Evolutionary conservation across 2,888 invertebrate genomes (phyloP).

Genomic region (Drosophila monieri): DNA sequence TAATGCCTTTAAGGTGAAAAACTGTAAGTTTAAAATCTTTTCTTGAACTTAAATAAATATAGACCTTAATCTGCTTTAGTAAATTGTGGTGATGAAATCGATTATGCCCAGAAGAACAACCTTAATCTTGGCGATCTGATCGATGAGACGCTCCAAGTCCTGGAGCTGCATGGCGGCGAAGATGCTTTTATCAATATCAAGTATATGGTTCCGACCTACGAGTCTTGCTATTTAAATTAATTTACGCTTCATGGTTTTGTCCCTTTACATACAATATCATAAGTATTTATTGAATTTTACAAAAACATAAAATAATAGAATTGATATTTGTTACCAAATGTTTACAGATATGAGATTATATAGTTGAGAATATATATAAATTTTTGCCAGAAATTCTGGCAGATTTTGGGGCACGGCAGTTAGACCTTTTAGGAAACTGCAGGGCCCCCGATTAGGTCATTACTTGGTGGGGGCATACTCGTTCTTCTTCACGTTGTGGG

Average conservation of each 20-base stretch:
- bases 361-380: slow-evolving; percentile 21
- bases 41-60: neutral
- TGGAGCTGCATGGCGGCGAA: slow-evolving; percentile 96
- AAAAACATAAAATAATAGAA: slow-evolving; percentile 46
- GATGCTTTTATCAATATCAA: slow-evolving; percentile 99
- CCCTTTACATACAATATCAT: slow-evolving; percentile 51
- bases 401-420: slow-evolving; percentile 24
- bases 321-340: slow-evolving; percentile 29
- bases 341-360: slow-evolving; percentile 16
- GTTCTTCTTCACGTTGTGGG: slow-evolving; percentile 93
- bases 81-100: slow-evolving; percentile 94
- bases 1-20: slow-evolving; percentile 94
- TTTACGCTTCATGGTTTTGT: slow-evolving; percentile 38
- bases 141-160: slow-evolving; percentile 94
- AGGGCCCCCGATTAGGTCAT: slow-evolving; percentile 43
- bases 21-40: slow-evolving; percentile 85
- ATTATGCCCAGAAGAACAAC: slow-evolving; percentile 93
- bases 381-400: slow-evolving; percentile 1
- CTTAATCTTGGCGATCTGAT: slow-evolving; percentile 96
- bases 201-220: slow-evolving; percentile 98
- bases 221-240: slow-evolving; percentile 93
- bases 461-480: slow-evolving; percentile 66
- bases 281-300: slow-evolving; percentile 75
- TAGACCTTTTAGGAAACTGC: slow-evolving; percentile 26
- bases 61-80: slow-evolving; percentile 84